Evolutionary conservation across 2,797 vertebrate species (phyloP).

Genomic region (Macropodus opercularis): DNA sequence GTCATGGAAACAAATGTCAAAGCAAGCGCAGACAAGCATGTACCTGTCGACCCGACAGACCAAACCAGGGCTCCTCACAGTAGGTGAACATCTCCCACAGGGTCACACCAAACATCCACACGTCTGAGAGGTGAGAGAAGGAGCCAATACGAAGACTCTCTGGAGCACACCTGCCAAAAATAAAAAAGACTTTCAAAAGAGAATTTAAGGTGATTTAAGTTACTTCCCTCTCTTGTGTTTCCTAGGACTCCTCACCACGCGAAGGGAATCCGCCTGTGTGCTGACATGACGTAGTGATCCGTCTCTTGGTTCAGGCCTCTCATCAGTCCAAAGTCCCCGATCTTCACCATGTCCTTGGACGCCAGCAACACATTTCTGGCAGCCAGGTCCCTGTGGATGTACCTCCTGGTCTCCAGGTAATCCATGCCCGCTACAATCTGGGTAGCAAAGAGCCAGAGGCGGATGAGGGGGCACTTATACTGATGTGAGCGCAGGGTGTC

Average conservation of each 20-base stretch:
- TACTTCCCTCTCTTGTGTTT: not conserved
- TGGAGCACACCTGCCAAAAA: constrained; percentile 88
- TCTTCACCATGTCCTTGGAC: constrained; percentile 84
- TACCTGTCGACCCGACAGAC: constrained; percentile 86
- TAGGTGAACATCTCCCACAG: constrained; percentile 94
- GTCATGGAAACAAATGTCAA: not conserved
- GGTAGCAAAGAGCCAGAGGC: constrained; percentile 86
- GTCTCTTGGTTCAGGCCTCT: constrained; percentile 79
- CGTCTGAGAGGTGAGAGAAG: constrained; percentile 89
- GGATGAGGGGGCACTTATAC: constrained; percentile 78
- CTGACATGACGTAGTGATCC: constrained; percentile 89
- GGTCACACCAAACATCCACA: constrained; percentile 93
- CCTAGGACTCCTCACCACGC: constrained; percentile 83
- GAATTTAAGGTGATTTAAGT: not conserved
- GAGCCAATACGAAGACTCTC: constrained; percentile 88
- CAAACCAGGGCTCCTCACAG: constrained; percentile 91
- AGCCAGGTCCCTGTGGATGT: constrained; percentile 89
- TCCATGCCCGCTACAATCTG: constrained; percentile 89
- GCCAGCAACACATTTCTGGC: constrained; percentile 88
- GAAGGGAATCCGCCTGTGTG: constrained; percentile 88
- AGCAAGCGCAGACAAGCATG: not conserved
- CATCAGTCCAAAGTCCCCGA: constrained; percentile 92
- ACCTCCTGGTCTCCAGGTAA: constrained; percentile 85
- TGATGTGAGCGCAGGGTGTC: constrained; percentile 81
- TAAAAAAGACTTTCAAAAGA: not conserved